These are phyloP conservation scores for Ischnura elegans DNA, from an alignment of 2,888 invertebrate species.

Conservation along the genomic window DNA sequence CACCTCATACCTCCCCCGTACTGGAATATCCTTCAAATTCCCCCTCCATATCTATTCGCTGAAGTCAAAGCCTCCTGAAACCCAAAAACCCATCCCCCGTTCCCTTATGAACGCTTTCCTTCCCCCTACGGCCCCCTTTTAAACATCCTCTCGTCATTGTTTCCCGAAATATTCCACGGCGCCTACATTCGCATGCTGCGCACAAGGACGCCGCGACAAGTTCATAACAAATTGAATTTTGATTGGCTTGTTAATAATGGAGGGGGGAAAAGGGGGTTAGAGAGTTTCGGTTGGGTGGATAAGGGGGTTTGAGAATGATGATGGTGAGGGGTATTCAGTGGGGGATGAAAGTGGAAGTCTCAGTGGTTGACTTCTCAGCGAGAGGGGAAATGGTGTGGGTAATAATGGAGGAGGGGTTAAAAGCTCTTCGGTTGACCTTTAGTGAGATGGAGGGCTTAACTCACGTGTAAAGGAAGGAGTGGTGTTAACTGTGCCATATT, in stretches of 20 bases:
- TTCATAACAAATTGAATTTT: slow-evolving; percentile 67
- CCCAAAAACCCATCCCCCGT: too few species aligned
- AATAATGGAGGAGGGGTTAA: neutral
- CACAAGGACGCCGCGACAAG: slow-evolving; percentile 49
- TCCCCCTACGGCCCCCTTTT: neutral
- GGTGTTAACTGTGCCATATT: too few species aligned
- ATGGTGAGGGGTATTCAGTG: neutral
- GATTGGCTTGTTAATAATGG: slow-evolving; percentile 63
- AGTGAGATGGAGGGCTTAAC: neutral
- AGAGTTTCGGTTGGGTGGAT: neutral
- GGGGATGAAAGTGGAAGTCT: neutral
- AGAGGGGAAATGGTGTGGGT: neutral
- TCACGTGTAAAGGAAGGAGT: too few species aligned
- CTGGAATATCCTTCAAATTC: neutral
- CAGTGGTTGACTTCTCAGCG: too few species aligned
- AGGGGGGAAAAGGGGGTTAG: neutral
- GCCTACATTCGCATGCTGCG: neutral
- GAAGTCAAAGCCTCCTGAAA: too few species aligned
- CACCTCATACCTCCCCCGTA: neutral
- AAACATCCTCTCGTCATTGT: slow-evolving; percentile 38
- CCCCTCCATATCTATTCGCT: neutral
- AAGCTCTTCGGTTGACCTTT: neutral
- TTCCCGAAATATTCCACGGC: slow-evolving; percentile 32
- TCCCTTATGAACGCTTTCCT: neutral
- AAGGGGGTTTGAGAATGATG: neutral